These are phyloP conservation scores for Tethea ocularis DNA, from an alignment of 2,888 invertebrate genomes.

Conservation along the genomic window DNA sequence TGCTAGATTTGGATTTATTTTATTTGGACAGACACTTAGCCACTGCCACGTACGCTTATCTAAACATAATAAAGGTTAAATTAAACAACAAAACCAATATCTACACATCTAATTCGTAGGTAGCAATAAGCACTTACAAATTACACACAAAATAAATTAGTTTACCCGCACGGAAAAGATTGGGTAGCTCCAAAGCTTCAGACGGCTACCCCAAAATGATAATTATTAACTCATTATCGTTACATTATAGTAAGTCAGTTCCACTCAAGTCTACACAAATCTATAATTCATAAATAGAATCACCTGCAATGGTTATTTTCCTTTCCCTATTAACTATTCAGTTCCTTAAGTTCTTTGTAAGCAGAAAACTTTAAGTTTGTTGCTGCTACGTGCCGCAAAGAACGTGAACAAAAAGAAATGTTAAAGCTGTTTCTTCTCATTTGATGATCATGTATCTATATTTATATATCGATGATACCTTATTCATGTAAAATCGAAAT, in stretches of 20 bases:
- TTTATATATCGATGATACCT: neutral
- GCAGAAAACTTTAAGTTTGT: no score
- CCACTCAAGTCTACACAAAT: conserved; percentile 30
- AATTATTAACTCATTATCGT: conserved; percentile 45
- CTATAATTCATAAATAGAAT: conserved; percentile 25
- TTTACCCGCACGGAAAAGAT: conserved; percentile 26
- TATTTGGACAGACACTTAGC: no score
- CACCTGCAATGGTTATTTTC: conserved; percentile 14
- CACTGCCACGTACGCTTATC: no score
- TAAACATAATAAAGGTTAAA: no score
- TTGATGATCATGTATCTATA: no score
- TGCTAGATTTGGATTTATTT: no score
- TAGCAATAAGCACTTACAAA: neutral
- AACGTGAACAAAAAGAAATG: no score
- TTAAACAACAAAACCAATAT: no score
- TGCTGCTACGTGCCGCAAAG: no score
- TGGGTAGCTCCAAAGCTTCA: conserved; percentile 18
- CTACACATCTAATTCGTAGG: no score
- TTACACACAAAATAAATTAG: conserved; percentile 8
- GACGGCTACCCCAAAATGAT: conserved; percentile 30
- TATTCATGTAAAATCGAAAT: neutral
- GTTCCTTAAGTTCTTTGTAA: neutral
- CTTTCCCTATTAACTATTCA: neutral
- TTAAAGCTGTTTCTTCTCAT: no score
- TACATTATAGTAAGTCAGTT: conserved; percentile 23